Percentiles rank a stretch among this genome's conserved stretches.
phyloP scores from a whole-genome alignment of 2,797 vertebrate genomes.

The Paedocypris micromegethes region DNA sequence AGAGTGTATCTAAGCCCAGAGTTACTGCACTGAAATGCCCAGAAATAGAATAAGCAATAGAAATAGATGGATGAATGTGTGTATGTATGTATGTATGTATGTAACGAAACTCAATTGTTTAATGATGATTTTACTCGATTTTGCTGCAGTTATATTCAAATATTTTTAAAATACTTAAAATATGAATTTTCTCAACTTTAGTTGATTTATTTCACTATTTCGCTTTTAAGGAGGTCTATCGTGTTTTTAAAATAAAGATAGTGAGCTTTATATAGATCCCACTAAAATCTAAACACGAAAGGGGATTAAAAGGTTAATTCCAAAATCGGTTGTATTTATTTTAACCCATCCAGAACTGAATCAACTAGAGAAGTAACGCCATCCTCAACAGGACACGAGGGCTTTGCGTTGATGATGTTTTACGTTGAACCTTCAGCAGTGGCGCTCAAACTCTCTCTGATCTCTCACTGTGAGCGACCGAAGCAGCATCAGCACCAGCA shows the following conservation, averaged over 20 bases:
- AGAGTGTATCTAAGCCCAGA: too few species aligned
- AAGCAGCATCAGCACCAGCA: constrained; percentile 42
- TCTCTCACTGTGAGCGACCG: constrained; percentile 56
- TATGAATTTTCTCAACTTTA: background rate
- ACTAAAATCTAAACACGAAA: background rate
- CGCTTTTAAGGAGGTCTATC: background rate
- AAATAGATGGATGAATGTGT: too few species aligned
- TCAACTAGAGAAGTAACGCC: constrained; percentile 23
- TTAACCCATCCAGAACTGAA: background rate
- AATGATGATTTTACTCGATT: too few species aligned
- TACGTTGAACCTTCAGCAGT: constrained; percentile 24
- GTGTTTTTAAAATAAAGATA: background rate
- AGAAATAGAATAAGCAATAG: too few species aligned
- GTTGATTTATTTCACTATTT: background rate
- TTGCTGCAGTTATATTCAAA: too few species aligned
- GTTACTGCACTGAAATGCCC: too few species aligned
- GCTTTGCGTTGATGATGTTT: constrained; percentile 10
- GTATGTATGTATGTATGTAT: too few species aligned
- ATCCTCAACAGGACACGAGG: constrained; percentile 3
- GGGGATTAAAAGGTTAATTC: background rate
- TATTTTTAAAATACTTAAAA: too few species aligned
- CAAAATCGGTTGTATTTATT: background rate
- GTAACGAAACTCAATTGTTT: too few species aligned
- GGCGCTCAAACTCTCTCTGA: constrained; percentile 41
- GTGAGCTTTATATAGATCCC: background rate